A percentile compares a stretch with the other conserved stretches of the same genome.
Evolutionary conservation across 2,113 vertebrate species (phyloP).

Genomic region (Ivindomyrus marchei): DNA sequence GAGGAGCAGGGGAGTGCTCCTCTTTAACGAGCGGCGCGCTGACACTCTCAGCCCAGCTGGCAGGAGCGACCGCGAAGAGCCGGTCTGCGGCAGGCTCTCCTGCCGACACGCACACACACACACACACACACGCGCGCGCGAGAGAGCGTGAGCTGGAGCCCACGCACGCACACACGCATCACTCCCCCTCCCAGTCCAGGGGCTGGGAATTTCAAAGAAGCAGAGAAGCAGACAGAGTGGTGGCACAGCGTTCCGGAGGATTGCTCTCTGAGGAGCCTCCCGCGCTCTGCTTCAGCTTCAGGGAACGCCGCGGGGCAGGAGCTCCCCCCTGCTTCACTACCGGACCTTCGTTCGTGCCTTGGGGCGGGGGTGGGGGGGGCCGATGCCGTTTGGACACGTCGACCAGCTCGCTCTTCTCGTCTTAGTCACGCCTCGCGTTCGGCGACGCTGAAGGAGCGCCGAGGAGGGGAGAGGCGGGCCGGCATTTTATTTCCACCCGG

Average conservation of each 20-base stretch:
- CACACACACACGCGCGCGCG: not conserved
- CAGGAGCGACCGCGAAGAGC: not conserved
- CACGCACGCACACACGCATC: slow-evolving; percentile 20
- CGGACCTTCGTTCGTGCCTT: not conserved
- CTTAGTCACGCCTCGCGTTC: too few species aligned
- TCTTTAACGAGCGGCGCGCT: not conserved
- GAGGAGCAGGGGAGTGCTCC: not conserved
- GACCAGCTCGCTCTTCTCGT: not conserved
- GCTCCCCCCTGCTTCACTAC: not conserved
- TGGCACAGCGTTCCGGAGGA: slow-evolving; percentile 44
- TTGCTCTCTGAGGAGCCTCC: slow-evolving; percentile 53
- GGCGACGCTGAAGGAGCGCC: not conserved
- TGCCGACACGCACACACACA: not conserved
- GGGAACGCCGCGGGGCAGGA: slow-evolving; percentile 6
- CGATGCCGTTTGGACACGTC: not conserved
- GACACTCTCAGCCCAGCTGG: not conserved
- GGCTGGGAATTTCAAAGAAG: slow-evolving; percentile 26
- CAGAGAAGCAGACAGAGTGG: slow-evolving; percentile 21
- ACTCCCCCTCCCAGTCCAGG: slow-evolving; percentile 18
- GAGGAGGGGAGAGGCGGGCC: not conserved
- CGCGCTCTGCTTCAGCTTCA: slow-evolving; percentile 44
- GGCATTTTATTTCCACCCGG: not conserved
- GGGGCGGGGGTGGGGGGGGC: not conserved
- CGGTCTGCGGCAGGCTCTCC: not conserved
- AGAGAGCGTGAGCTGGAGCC: not conserved